Conservation (phyloP, 2,797 vertebrate species). For the Tarsius wallacei region DNA sequence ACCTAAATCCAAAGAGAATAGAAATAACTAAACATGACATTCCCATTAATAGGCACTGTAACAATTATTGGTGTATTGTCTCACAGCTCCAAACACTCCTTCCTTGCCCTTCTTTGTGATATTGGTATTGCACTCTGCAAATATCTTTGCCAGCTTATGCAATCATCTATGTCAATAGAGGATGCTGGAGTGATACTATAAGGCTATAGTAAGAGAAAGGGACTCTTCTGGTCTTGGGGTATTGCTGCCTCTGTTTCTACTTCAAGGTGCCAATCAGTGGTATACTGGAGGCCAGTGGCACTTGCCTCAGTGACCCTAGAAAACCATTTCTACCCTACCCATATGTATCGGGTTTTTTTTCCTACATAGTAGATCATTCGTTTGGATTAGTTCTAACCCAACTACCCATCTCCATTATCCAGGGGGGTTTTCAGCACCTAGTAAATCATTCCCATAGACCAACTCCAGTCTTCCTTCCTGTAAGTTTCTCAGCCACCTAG, state of each 20-base stretch:
- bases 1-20: background rate
- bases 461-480: background rate
- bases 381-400: background rate
- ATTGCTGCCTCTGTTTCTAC: background rate
- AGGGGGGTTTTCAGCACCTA: background rate
- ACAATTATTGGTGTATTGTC: background rate
- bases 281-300: background rate
- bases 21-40: background rate
- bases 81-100: background rate
- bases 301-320: background rate
- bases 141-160: too few relatives aligned
- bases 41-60: too few relatives aligned
- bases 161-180: background rate
- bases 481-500: background rate
- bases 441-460: background rate
- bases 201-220: background rate
- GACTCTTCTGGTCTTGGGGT: background rate
- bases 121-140: too few relatives aligned
- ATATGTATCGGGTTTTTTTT: background rate
- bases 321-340: background rate
- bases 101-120: background rate
- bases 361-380: background rate
- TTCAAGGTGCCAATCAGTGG: fast-evolving
- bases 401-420: too few relatives aligned
- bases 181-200: background rate